Evolutionary conservation across 1,140 invertebrate genomes (phyloP), one percentile per base, ranked within the genome.

Genomic region (Arion vulgaris): DNA sequence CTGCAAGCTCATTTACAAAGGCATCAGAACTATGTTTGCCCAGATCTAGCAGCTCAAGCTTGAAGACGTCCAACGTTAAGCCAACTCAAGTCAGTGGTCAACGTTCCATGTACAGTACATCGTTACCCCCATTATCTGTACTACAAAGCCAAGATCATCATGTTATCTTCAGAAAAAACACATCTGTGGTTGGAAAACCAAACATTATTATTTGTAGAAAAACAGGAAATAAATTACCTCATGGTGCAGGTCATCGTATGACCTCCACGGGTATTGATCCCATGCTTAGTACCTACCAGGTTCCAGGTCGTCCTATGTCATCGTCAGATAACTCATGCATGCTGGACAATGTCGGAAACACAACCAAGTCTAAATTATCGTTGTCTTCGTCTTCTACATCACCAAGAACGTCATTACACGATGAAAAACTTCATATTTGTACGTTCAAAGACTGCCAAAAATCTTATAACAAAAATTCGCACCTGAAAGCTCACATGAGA

Each of bases 401-500:
- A 69, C 34, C 73, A 71, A 26, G 19, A 26, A 34, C 51, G 23
- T 17, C 34, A 4, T 15, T 9, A 39, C 62, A 19, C 15, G 90
- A 92, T 32, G 91, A 92, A 28, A 94, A 94, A 81, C 94, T 94
- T 53, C 95, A 95, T 88, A 93, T 93, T 32, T 95, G 95, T 87
- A 94, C 94, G 0, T 95, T 95, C 86, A 90, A 91, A 1, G 92
- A 92, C 17, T 95, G 94, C 87, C 92, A 91, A 2, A 95, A 95
- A 87, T 93, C 94, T 0, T 99, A 99, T 88, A 96, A 97, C 78
- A 99, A 99, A 91, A 98, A 96, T 11, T 93, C 92, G 28, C 97
- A 99, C 91, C 94, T 99, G 32, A 98, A 98, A 89, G 97, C 98
- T 2, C 98, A 99, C 90, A 91, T 98, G 73, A 94, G 97, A 2